phyloP scores from a whole-genome alignment of 1,140 invertebrate species.

The Chymomyza costata region DNA sequence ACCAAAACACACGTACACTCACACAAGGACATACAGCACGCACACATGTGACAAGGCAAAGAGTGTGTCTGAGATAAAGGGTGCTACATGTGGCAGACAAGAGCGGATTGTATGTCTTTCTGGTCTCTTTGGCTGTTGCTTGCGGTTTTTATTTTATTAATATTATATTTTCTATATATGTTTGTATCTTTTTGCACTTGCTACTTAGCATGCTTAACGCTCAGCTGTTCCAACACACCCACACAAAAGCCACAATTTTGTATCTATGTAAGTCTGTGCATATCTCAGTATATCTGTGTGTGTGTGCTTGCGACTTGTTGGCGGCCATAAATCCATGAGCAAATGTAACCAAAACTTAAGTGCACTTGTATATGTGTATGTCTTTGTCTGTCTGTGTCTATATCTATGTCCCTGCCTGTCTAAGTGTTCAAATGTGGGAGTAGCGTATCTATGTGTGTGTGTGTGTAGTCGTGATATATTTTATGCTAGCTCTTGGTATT shows the following conservation, averaged over 20 bases:
- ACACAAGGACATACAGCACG: constrained; percentile 2
- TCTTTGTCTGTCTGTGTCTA: constrained; percentile 2
- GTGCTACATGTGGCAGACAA: constrained; percentile 3
- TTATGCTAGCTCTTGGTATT: constrained; percentile 44
- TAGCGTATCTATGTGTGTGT: constrained; percentile 17
- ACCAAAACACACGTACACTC: constrained; percentile 24
- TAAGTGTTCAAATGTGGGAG: constrained; percentile 19
- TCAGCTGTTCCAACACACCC: not conserved
- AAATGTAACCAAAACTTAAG: constrained; percentile 28
- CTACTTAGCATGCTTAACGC: not conserved
- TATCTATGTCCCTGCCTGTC: constrained; percentile 7
- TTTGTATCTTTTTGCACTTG: not conserved
- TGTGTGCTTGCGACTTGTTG: constrained; percentile 15
- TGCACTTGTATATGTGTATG: not conserved
- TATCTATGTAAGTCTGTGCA: constrained; percentile 1
- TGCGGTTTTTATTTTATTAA: constrained; percentile 4
- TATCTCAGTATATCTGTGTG: constrained; percentile 4
- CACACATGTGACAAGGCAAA: constrained; percentile 2
- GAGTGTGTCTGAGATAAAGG: not conserved
- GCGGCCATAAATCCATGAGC: constrained; percentile 26
- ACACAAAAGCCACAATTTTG: not conserved
- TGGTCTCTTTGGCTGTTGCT: not conserved
- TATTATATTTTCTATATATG: not conserved
- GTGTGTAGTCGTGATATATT: constrained; percentile 69
- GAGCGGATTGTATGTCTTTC: too few species aligned